phyloP scores from a whole-genome alignment of 2,797 vertebrate species.

The Coreius guichenoti region DNA sequence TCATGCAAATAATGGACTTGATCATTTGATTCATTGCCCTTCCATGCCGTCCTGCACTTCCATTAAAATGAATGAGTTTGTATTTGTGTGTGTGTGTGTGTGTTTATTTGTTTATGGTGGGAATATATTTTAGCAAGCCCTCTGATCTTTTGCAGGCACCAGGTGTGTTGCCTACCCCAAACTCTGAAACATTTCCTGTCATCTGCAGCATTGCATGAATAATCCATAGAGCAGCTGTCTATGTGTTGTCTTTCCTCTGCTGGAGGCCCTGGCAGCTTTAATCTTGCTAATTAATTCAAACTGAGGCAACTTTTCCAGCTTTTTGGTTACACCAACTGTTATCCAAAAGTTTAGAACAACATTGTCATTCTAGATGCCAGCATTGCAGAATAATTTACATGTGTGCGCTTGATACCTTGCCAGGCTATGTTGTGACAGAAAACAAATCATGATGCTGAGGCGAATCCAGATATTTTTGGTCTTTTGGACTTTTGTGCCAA shows the following conservation, averaged over 20 bases:
- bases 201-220: constrained; percentile 58
- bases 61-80: constrained; percentile 1
- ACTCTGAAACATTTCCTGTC: constrained; percentile 51
- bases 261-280: constrained; percentile 49
- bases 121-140: constrained; percentile 6
- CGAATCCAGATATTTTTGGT: constrained; percentile 14
- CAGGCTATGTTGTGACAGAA: constrained; percentile 1
- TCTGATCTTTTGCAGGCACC: constrained; percentile 45
- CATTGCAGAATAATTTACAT: constrained; percentile 27
- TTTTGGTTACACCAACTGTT: constrained; percentile 49
- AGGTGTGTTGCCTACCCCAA: constrained; percentile 51
- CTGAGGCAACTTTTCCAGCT: constrained; percentile 44
- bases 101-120: constrained; percentile 18
- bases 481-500: constrained; percentile 11
- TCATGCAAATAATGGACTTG: constrained; percentile 51
- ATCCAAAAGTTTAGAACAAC: constrained; percentile 34
- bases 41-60: background rate
- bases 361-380: constrained; percentile 30
- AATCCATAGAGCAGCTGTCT: constrained; percentile 61
- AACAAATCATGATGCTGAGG: background rate
- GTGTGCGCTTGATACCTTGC: constrained; percentile 16
- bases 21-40: constrained; percentile 24
- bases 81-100: background rate
- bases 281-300: constrained; percentile 49
- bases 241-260: constrained; percentile 45